Conservation (phyloP, 2,113 vertebrate genomes). For the Cyrtonyx montezumae region DNA sequence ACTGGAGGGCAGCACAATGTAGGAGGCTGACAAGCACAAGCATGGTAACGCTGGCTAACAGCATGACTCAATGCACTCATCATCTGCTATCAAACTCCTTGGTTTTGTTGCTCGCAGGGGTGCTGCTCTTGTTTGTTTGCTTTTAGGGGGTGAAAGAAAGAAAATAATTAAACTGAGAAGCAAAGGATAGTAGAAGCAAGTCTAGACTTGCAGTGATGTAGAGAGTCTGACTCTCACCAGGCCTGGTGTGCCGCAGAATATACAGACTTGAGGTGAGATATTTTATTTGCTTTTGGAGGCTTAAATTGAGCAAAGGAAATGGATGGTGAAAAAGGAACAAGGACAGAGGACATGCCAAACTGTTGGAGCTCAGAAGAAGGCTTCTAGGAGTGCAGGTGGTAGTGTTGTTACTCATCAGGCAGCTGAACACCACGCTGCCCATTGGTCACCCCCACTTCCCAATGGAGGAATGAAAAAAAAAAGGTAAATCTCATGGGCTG, state of each 20-base stretch:
- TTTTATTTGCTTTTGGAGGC: background rate
- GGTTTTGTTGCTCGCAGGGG: background rate
- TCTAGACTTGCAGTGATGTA: background rate
- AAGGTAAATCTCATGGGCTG: background rate
- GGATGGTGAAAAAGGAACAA: background rate
- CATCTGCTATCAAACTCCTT: background rate
- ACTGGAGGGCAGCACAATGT: background rate
- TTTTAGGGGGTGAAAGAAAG: background rate
- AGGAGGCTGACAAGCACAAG: conserved; percentile 10
- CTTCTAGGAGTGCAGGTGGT: background rate
- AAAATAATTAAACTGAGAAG: background rate
- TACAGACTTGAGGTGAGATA: background rate
- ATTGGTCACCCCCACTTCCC: background rate
- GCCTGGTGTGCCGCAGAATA: background rate
- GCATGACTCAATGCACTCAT: background rate
- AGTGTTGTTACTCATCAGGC: background rate
- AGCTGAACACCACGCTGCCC: background rate
- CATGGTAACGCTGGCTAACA: background rate
- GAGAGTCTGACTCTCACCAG: background rate
- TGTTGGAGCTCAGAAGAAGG: background rate
- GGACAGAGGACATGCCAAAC: background rate
- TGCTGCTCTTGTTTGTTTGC: background rate
- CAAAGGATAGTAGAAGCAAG: background rate
- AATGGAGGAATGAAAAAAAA: background rate
- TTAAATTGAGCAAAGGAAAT: background rate